Evolutionary conservation across 1,140 invertebrate species (phyloP).

Genomic region (Drosophila parabipectinata): DNA sequence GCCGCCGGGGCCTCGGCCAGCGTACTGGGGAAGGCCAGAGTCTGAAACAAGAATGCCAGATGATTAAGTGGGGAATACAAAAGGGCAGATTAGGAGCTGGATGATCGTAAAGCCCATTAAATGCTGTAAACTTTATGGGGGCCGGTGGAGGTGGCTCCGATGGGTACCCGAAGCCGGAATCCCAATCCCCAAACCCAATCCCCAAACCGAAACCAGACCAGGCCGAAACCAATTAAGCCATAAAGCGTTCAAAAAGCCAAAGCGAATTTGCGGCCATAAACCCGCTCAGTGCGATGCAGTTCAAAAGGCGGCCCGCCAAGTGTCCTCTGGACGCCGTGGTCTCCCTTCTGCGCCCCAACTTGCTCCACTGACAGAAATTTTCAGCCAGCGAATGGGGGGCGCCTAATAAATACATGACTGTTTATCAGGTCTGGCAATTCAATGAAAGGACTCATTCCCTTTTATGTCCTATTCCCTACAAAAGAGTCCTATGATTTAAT

Average conservation of each 20-base stretch:
- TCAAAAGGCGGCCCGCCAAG: conserved; percentile 34
- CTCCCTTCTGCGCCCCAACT: background rate
- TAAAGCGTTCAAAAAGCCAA: conserved; percentile 82
- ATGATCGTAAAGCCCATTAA: conserved; percentile 76
- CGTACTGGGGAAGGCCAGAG: conserved; percentile 89
- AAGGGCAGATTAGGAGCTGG: conserved; percentile 6
- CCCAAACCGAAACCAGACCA: background rate
- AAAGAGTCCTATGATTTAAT: no score
- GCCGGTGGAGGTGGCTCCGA: conserved; percentile 39
- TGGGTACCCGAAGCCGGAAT: conserved; percentile 2
- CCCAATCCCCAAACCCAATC: background rate
- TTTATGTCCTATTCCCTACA: background rate
- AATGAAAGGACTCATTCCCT: no score
- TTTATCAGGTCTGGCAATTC: no score
- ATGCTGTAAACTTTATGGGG: conserved; percentile 66
- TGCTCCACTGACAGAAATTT: conserved; percentile 22
- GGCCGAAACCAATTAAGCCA: conserved; percentile 72
- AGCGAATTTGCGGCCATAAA: conserved; percentile 79
- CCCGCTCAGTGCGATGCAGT: conserved; percentile 38
- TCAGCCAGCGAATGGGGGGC: background rate
- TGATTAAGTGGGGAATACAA: background rate
- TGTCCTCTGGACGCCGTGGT: conserved; percentile 1
- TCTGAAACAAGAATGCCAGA: conserved; percentile 42
- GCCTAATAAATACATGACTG: conserved; percentile 24
- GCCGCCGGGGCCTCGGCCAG: conserved; percentile 77